Percentiles rank a stretch among this genome's conserved stretches.
Conservation (phyloP, 2,888 invertebrate genomes). For the Craniophora ligustri region DNA sequence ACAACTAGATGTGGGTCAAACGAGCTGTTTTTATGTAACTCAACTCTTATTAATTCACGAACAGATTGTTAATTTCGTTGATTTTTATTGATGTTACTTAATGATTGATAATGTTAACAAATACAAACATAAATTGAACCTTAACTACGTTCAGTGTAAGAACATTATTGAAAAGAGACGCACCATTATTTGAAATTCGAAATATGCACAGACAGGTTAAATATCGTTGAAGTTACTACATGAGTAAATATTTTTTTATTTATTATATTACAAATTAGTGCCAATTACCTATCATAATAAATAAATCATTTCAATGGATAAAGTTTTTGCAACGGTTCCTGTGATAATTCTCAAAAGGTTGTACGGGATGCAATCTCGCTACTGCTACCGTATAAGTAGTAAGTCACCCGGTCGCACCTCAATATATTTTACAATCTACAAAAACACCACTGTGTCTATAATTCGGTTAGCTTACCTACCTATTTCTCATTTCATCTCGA, state of each 20-base stretch:
- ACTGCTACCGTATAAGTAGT: conserved; percentile 16
- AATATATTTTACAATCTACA: conserved; percentile 49
- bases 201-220: no score
- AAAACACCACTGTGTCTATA: conserved; percentile 46
- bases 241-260: conserved; percentile 18
- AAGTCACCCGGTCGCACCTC: conserved; percentile 29
- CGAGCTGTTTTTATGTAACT: conserved; percentile 43
- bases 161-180: conserved; percentile 10
- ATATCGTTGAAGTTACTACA: no score
- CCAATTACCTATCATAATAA: conserved; percentile 9
- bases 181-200: no score
- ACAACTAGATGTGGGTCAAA: conserved; percentile 49
- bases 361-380: conserved; percentile 10
- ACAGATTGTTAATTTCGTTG: conserved; percentile 29
- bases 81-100: conserved; percentile 18
- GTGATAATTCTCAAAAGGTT: conserved; percentile 7
- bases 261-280: conserved; percentile 10
- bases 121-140: conserved; percentile 11
- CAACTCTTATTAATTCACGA: conserved; percentile 30
- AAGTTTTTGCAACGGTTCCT: conserved; percentile 28
- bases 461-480: conserved; percentile 56
- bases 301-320: conserved; percentile 17
- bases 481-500: conserved; percentile 60
- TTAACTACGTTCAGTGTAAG: conserved; percentile 14
- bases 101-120: background rate